A percentile compares a stretch with the other conserved stretches of the same genome.
phyloP scores from a whole-genome alignment of 2,113 vertebrate species.

The Lutjanus erythropterus region DNA sequence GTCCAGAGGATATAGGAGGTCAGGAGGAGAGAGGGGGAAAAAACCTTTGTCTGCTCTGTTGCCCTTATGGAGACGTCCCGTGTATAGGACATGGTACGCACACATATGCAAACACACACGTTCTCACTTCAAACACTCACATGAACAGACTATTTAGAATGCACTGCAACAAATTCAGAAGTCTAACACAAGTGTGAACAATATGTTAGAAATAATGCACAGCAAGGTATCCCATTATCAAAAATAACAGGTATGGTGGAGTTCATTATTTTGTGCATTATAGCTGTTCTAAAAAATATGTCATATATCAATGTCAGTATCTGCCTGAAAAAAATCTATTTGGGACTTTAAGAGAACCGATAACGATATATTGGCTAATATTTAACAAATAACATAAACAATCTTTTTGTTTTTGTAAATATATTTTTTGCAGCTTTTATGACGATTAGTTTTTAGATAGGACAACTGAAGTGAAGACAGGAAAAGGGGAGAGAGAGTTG shows the following conservation, averaged over 20 bases:
- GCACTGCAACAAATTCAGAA: neutral
- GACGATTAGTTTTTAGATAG: too few species aligned
- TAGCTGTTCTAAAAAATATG: too few species aligned
- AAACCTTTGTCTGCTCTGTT: slow-evolving; percentile 70
- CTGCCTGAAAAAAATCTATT: too few species aligned
- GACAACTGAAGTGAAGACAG: too few species aligned
- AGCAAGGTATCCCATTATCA: neutral
- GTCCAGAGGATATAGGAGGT: slow-evolving; percentile 75
- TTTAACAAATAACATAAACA: neutral
- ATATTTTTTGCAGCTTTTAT: too few species aligned
- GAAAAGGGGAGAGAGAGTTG: too few species aligned
- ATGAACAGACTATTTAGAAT: neutral
- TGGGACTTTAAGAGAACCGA: too few species aligned
- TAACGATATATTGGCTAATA: neutral
- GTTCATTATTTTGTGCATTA: neutral
- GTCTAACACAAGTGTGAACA: neutral
- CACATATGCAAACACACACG: slow-evolving; percentile 3
- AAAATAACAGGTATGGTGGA: neutral
- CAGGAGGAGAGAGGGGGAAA: slow-evolving; percentile 71
- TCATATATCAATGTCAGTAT: too few species aligned
- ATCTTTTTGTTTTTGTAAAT: too few species aligned
- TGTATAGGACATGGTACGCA: slow-evolving; percentile 35
- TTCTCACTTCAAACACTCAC: neutral
- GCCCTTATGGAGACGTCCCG: slow-evolving; percentile 62
- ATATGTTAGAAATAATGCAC: neutral